Evolutionary conservation across 2,113 vertebrate genomes (phyloP), one percentile per base, ranked within the genome.

Genomic region (Regulus satrapa): DNA sequence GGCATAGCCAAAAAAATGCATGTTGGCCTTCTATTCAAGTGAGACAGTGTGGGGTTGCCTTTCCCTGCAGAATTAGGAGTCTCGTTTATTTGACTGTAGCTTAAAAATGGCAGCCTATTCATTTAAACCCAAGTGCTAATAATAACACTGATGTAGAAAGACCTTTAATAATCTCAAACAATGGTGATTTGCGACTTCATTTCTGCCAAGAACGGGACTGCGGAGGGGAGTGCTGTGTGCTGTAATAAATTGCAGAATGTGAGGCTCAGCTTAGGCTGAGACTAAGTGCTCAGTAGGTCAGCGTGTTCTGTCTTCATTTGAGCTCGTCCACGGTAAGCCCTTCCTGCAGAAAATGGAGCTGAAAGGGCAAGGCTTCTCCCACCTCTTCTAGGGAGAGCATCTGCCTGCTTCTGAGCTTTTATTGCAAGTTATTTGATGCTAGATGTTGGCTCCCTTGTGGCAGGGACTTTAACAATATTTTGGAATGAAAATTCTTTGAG

Each of bases 111-210:
- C 43, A 96, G 71, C 84, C 69, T 93, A 85, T 92, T 88, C 63
- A 92, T 94, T 88, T 86, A 63, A 94, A 72, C 43, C 38, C 71
- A 71, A 84, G 64, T 8, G 49, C 85, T 91, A 89, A 95, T 95
- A 95, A 94, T 85, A 90, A 95, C 68, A 94, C 63, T 84, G 84
- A 63, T 89, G 73, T 20, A 67, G 74, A 79, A 94, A 93, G 43
- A 59, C 74, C 74, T 96, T 76, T 85, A 62, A 94, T 91, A 85
- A 64, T 94, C 83, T 71, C 59, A 95, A 97, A 94, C 76, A 95
- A 73, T 82, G 80, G 86, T 51, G 62, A 38, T 95, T 89, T 93
- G 63, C 88, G 87, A 41, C 34, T 96, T 93, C 82, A 74, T 96
- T 91, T 94, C 62, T 54, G 93, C 82, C 68, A 92, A 78, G 84